Conservation (phyloP, 2,113 vertebrate genomes). For the Engystomops pustulosus region DNA sequence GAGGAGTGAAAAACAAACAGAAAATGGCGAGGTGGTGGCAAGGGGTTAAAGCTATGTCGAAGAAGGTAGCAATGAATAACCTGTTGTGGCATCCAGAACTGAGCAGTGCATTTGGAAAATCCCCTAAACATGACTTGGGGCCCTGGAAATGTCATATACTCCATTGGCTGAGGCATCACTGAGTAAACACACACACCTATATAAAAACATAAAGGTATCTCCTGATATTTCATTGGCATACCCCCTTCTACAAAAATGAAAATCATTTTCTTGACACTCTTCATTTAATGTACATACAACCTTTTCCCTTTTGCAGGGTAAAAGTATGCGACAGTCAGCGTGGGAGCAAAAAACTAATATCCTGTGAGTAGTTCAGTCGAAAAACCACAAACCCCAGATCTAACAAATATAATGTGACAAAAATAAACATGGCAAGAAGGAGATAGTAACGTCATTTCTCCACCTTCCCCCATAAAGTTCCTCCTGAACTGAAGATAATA, state of each 20-base stretch:
- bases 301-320: background rate
- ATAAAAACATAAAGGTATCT: too few species aligned
- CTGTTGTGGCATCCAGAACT: too few species aligned
- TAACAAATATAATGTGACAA: background rate
- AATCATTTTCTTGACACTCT: background rate
- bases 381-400: background rate
- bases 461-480: constrained; percentile 4
- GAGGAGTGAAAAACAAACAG: too few species aligned
- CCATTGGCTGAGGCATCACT: too few species aligned
- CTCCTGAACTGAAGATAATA: background rate
- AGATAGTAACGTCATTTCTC: background rate
- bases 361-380: background rate
- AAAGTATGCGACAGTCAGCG: background rate
- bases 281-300: background rate
- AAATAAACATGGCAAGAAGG: background rate
- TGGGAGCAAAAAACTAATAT: background rate
- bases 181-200: too few species aligned
- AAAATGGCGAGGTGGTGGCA: too few species aligned
- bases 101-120: too few species aligned
- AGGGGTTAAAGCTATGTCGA: too few species aligned
- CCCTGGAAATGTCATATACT: too few species aligned
- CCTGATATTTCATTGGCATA: too few species aligned
- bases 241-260: background rate
- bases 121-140: too few species aligned
- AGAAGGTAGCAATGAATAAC: too few species aligned